These are phyloP conservation scores for Tipula unca DNA, from an alignment of 2,888 invertebrate species.

Conservation along the genomic window DNA sequence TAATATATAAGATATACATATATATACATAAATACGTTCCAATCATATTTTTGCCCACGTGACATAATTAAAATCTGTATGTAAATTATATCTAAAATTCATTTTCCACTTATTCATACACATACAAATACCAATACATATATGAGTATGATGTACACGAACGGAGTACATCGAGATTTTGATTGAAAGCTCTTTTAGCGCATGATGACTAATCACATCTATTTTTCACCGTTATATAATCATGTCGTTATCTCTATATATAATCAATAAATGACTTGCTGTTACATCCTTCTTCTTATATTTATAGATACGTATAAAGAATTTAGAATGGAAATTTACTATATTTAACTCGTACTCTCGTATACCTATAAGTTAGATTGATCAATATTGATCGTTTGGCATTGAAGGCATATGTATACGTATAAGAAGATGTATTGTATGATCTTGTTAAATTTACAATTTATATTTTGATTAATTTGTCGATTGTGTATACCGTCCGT, in stretches of 20 bases:
- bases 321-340: not conserved
- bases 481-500: slow-evolving; percentile 14
- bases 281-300: slow-evolving; percentile 8
- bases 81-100: not conserved
- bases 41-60: not conserved
- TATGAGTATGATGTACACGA: no score
- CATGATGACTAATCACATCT: slow-evolving; percentile 14
- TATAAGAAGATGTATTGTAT: not conserved
- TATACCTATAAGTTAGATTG: not conserved
- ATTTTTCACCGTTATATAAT: slow-evolving; percentile 14
- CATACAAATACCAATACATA: no score
- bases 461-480: slow-evolving; percentile 14
- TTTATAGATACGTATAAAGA: not conserved
- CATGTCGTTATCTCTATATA: not conserved
- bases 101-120: not conserved
- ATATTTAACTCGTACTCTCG: not conserved
- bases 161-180: not conserved
- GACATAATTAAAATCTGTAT: not conserved
- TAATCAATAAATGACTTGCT: slow-evolving; percentile 14
- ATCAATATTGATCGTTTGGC: slow-evolving; percentile 2
- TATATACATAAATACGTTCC: not conserved
- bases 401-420: not conserved
- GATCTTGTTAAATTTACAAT: slow-evolving; percentile 8
- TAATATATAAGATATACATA: not conserved
- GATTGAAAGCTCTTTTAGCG: slow-evolving; percentile 14